These are phyloP conservation scores for Luscinia luscinia DNA, from an alignment of 2,797 vertebrate species.

Conservation along the genomic window DNA sequence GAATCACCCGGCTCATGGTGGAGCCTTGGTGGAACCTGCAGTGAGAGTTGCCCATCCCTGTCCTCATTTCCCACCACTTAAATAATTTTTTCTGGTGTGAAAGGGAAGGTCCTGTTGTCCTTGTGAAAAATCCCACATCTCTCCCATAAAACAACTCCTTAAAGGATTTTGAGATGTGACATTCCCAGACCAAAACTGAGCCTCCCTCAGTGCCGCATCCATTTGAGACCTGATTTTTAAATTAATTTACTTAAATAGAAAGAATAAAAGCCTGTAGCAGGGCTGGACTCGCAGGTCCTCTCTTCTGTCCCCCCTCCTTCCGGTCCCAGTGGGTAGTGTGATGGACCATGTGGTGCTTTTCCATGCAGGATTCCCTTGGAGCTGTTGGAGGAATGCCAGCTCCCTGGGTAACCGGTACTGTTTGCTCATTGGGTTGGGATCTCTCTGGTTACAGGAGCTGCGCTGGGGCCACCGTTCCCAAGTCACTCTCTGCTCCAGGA, in stretches of 20 bases:
- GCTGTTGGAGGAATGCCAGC: neutral
- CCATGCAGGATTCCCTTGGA: constrained; percentile 30
- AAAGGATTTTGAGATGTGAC: neutral
- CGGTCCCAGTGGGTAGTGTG: neutral
- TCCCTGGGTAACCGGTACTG: neutral
- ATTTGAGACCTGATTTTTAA: neutral
- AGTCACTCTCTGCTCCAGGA: neutral
- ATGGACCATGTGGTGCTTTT: neutral
- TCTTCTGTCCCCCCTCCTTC: neutral
- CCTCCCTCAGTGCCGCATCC: neutral
- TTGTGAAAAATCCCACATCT: neutral
- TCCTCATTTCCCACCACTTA: neutral
- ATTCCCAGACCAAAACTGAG: neutral
- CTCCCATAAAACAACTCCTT: neutral
- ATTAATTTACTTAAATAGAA: neutral
- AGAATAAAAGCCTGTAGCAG: neutral
- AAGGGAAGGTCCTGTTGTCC: neutral
- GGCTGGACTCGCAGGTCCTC: fast-evolving
- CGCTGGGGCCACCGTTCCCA: fast-evolving
- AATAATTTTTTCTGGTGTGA: neutral
- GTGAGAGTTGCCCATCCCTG: neutral
- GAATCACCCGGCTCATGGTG: fast-evolving
- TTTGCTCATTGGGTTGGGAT: neutral
- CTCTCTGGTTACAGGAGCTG: constrained; percentile 16
- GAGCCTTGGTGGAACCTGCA: neutral